A percentile compares a stretch with the other conserved stretches of the same genome.
Evolutionary conservation across 2,113 vertebrate genomes (phyloP).

Genomic region (Diadophis punctatus): DNA sequence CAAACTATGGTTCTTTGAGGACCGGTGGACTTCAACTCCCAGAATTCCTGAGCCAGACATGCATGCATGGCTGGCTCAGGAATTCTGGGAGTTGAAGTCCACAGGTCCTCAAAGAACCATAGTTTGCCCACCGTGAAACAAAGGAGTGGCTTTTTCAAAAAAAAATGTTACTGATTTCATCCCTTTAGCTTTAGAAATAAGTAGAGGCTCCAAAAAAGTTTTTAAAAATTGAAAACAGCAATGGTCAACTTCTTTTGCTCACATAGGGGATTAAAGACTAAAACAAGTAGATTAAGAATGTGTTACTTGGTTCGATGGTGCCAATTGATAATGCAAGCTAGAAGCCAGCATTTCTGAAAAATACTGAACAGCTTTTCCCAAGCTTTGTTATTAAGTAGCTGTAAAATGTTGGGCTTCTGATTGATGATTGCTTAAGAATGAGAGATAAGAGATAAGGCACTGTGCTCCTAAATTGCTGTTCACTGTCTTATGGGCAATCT

Average conservation of each 20-base stretch:
- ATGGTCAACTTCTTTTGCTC: neutral
- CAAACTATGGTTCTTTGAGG: no score
- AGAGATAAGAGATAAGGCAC: neutral
- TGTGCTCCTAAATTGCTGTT: slow-evolving; percentile 3
- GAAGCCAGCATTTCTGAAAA: neutral
- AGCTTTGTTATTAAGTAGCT: neutral
- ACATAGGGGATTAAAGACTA: neutral
- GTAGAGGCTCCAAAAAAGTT: neutral
- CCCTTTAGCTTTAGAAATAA: neutral
- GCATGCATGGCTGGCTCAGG: no score
- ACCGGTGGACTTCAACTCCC: no score
- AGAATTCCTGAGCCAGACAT: no score
- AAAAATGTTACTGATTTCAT: neutral
- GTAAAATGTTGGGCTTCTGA: neutral
- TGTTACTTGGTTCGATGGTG: neutral
- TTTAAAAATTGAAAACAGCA: neutral
- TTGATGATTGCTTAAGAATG: slow-evolving; percentile 23
- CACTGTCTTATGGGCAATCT: neutral
- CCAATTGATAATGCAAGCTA: neutral
- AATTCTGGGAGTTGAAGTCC: no score
- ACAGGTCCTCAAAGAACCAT: no score
- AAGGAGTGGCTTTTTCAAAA: neutral
- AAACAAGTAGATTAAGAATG: neutral
- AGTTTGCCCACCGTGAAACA: no score
- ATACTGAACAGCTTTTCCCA: slow-evolving; percentile 11